These are phyloP conservation scores for Apis cerana DNA, from an alignment of 1,140 invertebrate species.

Conservation along the genomic window DNA sequence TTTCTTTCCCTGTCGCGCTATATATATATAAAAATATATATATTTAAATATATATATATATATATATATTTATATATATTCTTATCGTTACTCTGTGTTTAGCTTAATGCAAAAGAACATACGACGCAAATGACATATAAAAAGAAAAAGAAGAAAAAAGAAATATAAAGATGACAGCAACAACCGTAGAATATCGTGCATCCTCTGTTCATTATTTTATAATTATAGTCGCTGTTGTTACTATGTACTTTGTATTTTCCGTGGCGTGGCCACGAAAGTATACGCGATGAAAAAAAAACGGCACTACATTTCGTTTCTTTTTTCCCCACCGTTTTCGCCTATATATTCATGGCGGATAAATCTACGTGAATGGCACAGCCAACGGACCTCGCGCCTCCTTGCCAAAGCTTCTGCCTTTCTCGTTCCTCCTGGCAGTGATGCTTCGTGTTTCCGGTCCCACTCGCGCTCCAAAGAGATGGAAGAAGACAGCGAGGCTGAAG, in stretches of 20 bases:
- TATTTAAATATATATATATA: neutral
- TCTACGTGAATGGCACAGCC: conserved; percentile 79
- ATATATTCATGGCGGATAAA: conserved; percentile 68
- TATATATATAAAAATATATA: neutral
- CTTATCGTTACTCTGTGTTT: conserved; percentile 43
- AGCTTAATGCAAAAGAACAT: conserved; percentile 50
- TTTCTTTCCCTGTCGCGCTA: neutral
- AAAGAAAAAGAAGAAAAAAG: conserved; percentile 12
- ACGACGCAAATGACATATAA: conserved; percentile 34
- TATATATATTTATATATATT: conserved; percentile 3
- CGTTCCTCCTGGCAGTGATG: conserved; percentile 39
- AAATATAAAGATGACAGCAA: conserved; percentile 46
- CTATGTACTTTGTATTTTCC: conserved; percentile 9
- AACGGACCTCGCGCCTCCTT: conserved; percentile 74
- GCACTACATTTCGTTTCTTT: conserved; percentile 24
- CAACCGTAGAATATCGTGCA: conserved; percentile 29
- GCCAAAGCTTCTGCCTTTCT: conserved; percentile 50
- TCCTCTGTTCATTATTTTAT: neutral
- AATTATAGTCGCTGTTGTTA: neutral
- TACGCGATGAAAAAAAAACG: conserved; percentile 1
- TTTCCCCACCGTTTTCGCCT: conserved; percentile 43
- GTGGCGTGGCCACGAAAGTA: conserved; percentile 35
- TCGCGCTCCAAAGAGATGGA: conserved; percentile 43
- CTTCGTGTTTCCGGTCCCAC: conserved; percentile 42
- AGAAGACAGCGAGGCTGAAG: conserved; percentile 57